Conservation (phyloP, 2,888 invertebrate species). For the Cryptosula pallasiana region DNA sequence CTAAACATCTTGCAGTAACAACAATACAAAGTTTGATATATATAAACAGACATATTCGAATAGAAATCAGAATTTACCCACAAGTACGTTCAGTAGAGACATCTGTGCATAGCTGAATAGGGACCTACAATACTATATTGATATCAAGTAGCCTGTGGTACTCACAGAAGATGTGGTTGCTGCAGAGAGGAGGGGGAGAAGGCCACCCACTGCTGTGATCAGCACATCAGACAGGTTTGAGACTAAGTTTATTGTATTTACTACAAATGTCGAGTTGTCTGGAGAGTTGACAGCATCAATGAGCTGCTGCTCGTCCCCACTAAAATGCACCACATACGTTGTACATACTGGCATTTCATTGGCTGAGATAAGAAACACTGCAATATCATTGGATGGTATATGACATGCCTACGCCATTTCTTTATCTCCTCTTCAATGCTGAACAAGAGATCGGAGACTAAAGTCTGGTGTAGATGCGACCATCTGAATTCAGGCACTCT, state of each 20-base stretch:
- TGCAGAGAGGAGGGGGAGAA: constrained; percentile 90
- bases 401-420: constrained; percentile 66
- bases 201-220: constrained; percentile 95
- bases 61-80: too few relatives aligned
- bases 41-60: too few relatives aligned
- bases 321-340: too few relatives aligned
- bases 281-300: constrained; percentile 96
- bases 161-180: constrained; percentile 97
- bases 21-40: too few relatives aligned
- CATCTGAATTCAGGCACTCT: constrained; percentile 99
- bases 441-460: constrained; percentile 90
- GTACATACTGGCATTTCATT: too few relatives aligned
- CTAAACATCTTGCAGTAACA: too few relatives aligned
- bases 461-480: constrained; percentile 95
- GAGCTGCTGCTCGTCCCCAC: constrained; percentile 84
- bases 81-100: too few relatives aligned
- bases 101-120: background rate
- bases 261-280: constrained; percentile 97
- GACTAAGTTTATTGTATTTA: constrained; percentile 97
- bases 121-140: background rate
- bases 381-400: background rate
- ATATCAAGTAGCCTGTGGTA: constrained; percentile 30
- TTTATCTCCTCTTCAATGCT: constrained; percentile 96
- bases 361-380: background rate
- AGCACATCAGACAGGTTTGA: constrained; percentile 97